Conservation (phyloP, 2,113 vertebrate genomes). For the Varanus komodoensis region DNA sequence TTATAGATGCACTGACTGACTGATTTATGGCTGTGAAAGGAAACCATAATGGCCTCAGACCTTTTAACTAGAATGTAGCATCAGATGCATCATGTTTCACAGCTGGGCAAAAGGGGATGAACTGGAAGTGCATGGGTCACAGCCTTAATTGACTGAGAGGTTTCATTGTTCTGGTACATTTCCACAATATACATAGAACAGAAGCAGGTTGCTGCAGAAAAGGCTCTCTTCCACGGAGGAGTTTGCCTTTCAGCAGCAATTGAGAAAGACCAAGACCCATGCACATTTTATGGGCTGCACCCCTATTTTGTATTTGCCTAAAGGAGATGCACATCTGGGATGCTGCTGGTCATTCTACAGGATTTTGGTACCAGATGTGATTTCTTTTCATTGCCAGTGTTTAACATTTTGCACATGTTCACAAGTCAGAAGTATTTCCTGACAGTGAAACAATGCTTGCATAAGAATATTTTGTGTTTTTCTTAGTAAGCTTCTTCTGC, state of each 20-base stretch:
- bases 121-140: background rate
- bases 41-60: background rate
- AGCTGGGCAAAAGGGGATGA: background rate
- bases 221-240: background rate
- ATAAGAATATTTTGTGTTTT: background rate
- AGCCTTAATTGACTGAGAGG: background rate
- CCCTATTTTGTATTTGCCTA: background rate
- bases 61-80: background rate
- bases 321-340: background rate
- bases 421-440: background rate
- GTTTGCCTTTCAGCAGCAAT: background rate
- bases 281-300: background rate
- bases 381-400: background rate
- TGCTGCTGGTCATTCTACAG: background rate
- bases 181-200: background rate
- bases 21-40: background rate
- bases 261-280: background rate
- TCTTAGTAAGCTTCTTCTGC: background rate
- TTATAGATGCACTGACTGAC: background rate
- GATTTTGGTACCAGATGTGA: background rate
- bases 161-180: background rate
- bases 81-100: background rate
- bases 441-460: background rate
- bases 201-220: background rate
- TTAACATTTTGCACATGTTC: background rate